Conservation (phyloP, 2,797 vertebrate genomes). For the Otus scops region DNA sequence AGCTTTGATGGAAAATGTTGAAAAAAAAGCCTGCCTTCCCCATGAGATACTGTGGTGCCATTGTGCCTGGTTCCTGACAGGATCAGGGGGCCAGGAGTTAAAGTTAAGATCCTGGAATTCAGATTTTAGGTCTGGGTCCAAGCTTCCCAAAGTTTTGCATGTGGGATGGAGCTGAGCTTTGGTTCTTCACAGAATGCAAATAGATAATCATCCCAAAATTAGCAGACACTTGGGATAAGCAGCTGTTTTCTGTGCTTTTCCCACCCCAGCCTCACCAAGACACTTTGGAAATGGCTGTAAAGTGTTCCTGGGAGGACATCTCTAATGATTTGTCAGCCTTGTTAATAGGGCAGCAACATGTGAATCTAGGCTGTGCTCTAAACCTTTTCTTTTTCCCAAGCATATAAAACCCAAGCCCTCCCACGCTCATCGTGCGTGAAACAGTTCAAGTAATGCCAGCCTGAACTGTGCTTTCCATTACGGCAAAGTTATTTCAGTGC, state of each 20-base stretch:
- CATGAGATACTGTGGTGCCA: fast-evolving
- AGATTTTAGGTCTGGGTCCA: neutral
- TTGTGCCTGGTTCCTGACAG: neutral
- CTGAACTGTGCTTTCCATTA: conserved; percentile 47
- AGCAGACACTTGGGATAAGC: neutral
- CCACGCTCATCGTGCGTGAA: conserved; percentile 12
- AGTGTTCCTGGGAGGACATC: neutral
- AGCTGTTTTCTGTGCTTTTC: conserved; percentile 9
- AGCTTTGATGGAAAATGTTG: neutral
- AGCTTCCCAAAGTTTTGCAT: neutral
- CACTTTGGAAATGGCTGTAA: neutral
- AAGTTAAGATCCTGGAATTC: neutral
- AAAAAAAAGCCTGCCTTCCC: neutral
- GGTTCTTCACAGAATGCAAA: neutral
- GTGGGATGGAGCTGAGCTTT: neutral
- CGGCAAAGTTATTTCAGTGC: conserved; percentile 23
- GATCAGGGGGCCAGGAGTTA: neutral
- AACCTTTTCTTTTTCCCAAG: neutral
- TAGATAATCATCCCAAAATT: neutral
- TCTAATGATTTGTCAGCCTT: neutral
- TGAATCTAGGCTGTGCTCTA: conserved; percentile 8
- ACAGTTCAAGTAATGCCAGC: conserved; percentile 43
- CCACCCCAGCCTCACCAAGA: neutral
- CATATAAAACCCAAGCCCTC: conserved; percentile 27
- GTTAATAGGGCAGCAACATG: conserved; percentile 24